These are phyloP conservation scores for Macrocentrus cingulum DNA, from an alignment of 1,140 invertebrate species.

Conservation along the genomic window DNA sequence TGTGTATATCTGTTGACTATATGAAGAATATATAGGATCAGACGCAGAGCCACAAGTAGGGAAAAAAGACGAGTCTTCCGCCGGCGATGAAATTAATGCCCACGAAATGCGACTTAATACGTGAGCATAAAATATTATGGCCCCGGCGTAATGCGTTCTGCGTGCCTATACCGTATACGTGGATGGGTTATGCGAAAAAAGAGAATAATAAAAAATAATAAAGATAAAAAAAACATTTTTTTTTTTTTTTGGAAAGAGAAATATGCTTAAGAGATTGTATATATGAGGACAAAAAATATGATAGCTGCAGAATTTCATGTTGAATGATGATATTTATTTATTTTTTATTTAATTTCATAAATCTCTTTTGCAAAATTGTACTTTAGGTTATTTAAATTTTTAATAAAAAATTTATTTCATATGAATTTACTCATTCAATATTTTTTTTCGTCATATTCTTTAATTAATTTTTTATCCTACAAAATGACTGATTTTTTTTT, in stretches of 20 bases:
- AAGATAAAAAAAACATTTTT: constrained; percentile 1
- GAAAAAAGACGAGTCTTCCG: constrained; percentile 12
- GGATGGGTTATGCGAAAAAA: constrained; percentile 6
- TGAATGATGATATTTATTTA: not conserved
- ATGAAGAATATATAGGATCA: not conserved
- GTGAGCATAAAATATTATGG: constrained; percentile 28
- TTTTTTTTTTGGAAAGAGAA: not conserved
- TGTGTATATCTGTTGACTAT: not conserved
- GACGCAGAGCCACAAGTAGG: not conserved
- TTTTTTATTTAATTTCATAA: not conserved
- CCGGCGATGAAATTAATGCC: constrained; percentile 29
- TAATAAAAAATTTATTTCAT: not conserved
- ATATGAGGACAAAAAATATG: no score
- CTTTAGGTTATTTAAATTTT: not conserved
- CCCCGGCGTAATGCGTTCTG: constrained; percentile 24
- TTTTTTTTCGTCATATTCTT: no score
- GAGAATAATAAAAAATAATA: constrained; percentile 5
- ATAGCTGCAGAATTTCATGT: no score
- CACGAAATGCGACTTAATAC: constrained; percentile 31
- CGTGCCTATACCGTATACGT: constrained; percentile 7
- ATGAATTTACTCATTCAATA: constrained; percentile 7
- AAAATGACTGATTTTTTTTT: no score
- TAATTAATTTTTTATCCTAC: no score
- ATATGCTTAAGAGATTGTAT: not conserved
- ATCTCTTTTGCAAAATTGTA: not conserved